phyloP scores from a whole-genome alignment of 1,140 invertebrate species.

The Apis cerana region DNA sequence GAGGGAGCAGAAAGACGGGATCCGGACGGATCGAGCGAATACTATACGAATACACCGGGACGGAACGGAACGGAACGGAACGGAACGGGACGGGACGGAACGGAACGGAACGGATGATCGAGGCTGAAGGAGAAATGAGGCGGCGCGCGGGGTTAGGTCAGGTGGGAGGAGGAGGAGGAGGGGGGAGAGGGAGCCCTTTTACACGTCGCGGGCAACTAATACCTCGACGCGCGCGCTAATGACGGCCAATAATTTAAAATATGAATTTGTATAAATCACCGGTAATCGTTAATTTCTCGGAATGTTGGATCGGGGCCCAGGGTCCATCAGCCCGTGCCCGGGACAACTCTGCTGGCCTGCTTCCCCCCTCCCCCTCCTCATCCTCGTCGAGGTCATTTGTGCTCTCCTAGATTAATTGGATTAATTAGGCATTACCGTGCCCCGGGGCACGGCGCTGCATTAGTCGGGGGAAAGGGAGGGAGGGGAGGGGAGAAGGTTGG shows the following conservation, averaged over 20 bases:
- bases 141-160: conserved; percentile 35
- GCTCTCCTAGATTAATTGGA: conserved; percentile 79
- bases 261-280: conserved; percentile 81
- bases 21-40: conserved; percentile 67
- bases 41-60: conserved; percentile 57
- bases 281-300: conserved; percentile 81
- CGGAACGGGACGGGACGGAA: conserved; percentile 58
- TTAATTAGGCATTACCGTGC: conserved; percentile 81
- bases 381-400: conserved; percentile 78
- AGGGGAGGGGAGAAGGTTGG: not conserved
- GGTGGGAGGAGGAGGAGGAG: not conserved
- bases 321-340: conserved; percentile 73
- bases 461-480: conserved; percentile 66
- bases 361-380: conserved; percentile 23
- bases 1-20: conserved; percentile 41
- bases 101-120: conserved; percentile 58
- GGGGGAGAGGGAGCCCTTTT: conserved; percentile 54
- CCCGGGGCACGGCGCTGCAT: conserved; percentile 77
- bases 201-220: conserved; percentile 77
- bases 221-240: conserved; percentile 75
- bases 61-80: conserved; percentile 56
- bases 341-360: conserved; percentile 48
- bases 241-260: conserved; percentile 81
- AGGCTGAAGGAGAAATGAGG: conserved; percentile 62
- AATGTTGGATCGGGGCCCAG: conserved; percentile 78